Conservation (phyloP, 2,888 invertebrate species). For the Meloe dianella region DNA sequence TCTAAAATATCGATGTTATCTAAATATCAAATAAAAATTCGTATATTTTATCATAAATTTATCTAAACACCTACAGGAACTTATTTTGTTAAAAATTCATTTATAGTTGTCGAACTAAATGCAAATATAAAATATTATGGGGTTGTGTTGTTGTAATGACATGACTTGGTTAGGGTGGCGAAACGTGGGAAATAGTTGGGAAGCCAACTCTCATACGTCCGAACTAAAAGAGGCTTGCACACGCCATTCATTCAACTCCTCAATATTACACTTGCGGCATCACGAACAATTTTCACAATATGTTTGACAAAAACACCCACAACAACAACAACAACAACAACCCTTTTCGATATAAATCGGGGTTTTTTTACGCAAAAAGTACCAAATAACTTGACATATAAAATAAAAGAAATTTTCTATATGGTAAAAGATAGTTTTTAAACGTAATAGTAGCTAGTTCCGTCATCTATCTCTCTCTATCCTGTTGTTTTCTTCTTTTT, state of each 20-base stretch:
- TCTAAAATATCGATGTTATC: background rate
- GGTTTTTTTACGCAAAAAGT: no score
- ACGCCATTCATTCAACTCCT: slow-evolving; percentile 38
- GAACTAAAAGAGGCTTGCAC: slow-evolving; percentile 39
- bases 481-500: slow-evolving; percentile 10
- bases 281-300: slow-evolving; percentile 27
- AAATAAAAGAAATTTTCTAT: background rate
- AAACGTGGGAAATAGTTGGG: slow-evolving; percentile 58
- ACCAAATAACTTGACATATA: background rate
- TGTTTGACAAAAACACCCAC: slow-evolving; percentile 6
- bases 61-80: slow-evolving; percentile 2
- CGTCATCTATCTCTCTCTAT: slow-evolving; percentile 4
- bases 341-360: no score
- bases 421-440: background rate
- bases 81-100: background rate
- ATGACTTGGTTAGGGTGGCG: slow-evolving; percentile 53
- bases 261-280: slow-evolving; percentile 29
- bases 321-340: background rate
- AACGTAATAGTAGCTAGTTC: slow-evolving; percentile 10
- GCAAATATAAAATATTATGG: slow-evolving; percentile 46
- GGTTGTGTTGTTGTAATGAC: slow-evolving; percentile 48
- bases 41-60: background rate
- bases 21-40: background rate
- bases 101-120: slow-evolving; percentile 38
- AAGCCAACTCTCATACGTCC: slow-evolving; percentile 56